Base-by-base conservation (phyloP, 2,888 invertebrate species). In the Colletes collaris region DNA sequence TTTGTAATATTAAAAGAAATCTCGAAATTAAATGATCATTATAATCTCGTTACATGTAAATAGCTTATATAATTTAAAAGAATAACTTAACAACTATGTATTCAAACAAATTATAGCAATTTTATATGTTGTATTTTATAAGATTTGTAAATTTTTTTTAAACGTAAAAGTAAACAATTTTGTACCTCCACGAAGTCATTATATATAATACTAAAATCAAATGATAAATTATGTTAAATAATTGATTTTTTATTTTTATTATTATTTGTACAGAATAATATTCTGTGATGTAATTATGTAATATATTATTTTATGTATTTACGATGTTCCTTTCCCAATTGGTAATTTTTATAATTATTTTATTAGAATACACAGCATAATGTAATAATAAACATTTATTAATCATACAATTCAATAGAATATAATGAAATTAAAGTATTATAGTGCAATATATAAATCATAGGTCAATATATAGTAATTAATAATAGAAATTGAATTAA, bases 41-140 rank as follows among this genome's bases (percentile, higher is more conserved):
- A 63, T 63, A 37, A n/a, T 66, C 55, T 35, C n/a, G n/a, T 76
- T 53, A 53, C 8, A 68, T 67, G 69, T 69, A 65, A 73, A 65
- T 69, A 74, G 66, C 64, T 79, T 27, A 64, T 72, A 59, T n/a
- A 72, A 68, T 50, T 65, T 79, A 52, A 53, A 44, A 67, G 46
- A 55, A 59, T 13, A 66, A 49, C 55, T 35, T 68, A 27, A 67
- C n/a, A 69, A 60, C 35, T 60, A 16, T 56, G n/a, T 75, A 44
- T 77, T 64, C 50, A 64, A 68, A 58, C 5, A 10, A 74, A 65
- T 69, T 69, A 74, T 64, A 68, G 6, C 13, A 64, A 35, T 49
- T 10, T 55, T n/a, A 50, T 60, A 8, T 35, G 49, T 3, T 58
- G 55, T 56, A 46, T 11, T 60, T 11, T 60, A 13, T 62, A 62